Evolutionary conservation across 2,797 vertebrate genomes (phyloP).

Genomic region (Betta splendens): DNA sequence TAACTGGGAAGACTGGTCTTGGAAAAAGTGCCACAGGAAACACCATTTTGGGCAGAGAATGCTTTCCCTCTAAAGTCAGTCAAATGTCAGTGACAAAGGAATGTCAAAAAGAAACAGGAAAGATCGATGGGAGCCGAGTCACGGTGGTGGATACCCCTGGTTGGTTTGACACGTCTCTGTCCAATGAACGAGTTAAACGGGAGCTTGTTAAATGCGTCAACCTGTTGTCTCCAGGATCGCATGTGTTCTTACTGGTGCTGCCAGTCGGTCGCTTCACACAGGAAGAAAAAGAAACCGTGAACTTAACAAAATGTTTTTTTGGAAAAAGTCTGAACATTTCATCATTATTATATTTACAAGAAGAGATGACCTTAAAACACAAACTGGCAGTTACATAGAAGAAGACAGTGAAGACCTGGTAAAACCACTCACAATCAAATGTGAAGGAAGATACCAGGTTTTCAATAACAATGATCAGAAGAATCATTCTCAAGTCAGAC

Average conservation of each 20-base stretch:
- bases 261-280: conserved; percentile 32
- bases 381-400: conserved; percentile 28
- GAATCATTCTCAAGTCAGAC: conserved; percentile 31
- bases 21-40: conserved; percentile 3
- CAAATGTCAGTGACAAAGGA: conserved; percentile 21
- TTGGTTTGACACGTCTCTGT: conserved; percentile 38
- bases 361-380: conserved; percentile 33
- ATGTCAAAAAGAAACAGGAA: conserved; percentile 25
- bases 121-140: conserved; percentile 4
- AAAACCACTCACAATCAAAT: neutral
- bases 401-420: fast-evolving
- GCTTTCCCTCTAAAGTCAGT: neutral
- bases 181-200: neutral
- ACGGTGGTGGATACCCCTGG: conserved; percentile 46
- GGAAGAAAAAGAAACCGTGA: conserved; percentile 29
- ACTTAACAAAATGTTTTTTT: conserved; percentile 31
- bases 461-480: conserved; percentile 40
- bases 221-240: conserved; percentile 50
- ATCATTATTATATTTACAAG: conserved; percentile 39
- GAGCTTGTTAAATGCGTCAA: conserved; percentile 44
- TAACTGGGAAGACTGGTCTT: neutral
- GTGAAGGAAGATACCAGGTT: conserved; percentile 24
- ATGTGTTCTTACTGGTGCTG: conserved; percentile 49
- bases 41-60: neutral
- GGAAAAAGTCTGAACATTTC: conserved; percentile 22